Conservation (phyloP, 2,797 vertebrate genomes). For the Tarsius wallacei region DNA sequence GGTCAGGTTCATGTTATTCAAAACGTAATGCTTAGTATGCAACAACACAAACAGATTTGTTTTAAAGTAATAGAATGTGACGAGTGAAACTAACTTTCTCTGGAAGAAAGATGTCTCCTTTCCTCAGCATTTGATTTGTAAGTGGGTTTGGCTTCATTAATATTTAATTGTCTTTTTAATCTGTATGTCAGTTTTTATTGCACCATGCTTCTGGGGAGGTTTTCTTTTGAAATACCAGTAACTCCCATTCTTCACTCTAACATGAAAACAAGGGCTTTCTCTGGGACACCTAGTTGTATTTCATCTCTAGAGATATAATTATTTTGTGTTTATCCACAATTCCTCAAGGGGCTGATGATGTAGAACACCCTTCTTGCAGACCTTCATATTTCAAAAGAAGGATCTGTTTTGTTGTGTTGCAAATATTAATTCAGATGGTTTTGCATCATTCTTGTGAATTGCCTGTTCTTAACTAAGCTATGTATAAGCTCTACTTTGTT, state of each 20-base stretch:
- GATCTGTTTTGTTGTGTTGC: slow-evolving; percentile 34
- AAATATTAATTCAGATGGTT: neutral
- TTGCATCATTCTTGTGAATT: neutral
- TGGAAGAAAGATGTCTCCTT: neutral
- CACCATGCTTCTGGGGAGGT: slow-evolving; percentile 23
- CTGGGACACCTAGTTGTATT: slow-evolving; percentile 88
- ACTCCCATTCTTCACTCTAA: slow-evolving; percentile 55
- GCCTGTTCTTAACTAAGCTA: neutral
- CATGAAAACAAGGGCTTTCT: slow-evolving; percentile 89
- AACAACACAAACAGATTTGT: slow-evolving; percentile 1
- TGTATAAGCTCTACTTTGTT: neutral
- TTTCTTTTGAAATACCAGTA: slow-evolving; percentile 75
- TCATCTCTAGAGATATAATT: slow-evolving; percentile 94
- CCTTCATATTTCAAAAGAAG: slow-evolving; percentile 1
- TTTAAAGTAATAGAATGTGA: neutral
- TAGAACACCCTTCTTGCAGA: slow-evolving; percentile 5
- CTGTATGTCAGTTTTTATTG: slow-evolving; percentile 65
- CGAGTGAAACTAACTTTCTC: slow-evolving; percentile 53
- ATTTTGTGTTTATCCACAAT: slow-evolving; percentile 88
- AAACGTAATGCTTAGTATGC: neutral
- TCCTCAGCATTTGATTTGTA: slow-evolving; percentile 22
- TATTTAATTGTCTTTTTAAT: slow-evolving; percentile 65
- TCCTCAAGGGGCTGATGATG: slow-evolving; percentile 60
- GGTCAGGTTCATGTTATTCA: slow-evolving; percentile 29
- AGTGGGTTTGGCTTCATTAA: slow-evolving; percentile 42